A percentile compares a stretch with the other conserved stretches of the same genome.
Conservation (phyloP, 1,140 invertebrate species). For the Epicauta chinensis region DNA sequence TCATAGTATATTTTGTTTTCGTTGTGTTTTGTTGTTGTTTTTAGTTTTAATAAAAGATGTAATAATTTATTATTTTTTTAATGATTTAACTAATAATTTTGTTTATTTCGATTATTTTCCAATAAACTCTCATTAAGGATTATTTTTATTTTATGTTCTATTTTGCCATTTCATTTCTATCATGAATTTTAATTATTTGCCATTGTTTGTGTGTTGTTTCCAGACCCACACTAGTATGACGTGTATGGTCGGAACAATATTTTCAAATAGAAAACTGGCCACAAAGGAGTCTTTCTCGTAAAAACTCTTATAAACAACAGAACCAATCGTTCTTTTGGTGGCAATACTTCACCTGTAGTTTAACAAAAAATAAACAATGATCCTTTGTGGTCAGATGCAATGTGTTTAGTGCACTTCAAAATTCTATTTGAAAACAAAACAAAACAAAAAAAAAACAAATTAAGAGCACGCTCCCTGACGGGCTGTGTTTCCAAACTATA, state of each 20-base stretch:
- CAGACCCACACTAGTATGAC: constrained; percentile 33
- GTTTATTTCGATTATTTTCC: background rate
- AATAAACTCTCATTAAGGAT: background rate
- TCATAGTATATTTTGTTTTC: background rate
- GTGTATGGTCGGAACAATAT: constrained; percentile 34
- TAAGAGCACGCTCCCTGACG: constrained; percentile 33
- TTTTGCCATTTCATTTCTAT: background rate
- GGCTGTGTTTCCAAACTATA: constrained; percentile 47
- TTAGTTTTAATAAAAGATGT: background rate
- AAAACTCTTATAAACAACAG: background rate
- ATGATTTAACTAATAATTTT: too few species aligned
- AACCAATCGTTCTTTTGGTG: background rate
- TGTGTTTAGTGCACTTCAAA: constrained; percentile 26
- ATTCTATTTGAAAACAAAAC: constrained; percentile 1
- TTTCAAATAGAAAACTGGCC: constrained; percentile 20
- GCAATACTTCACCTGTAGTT: too few species aligned
- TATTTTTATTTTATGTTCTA: background rate
- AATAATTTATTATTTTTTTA: too few species aligned
- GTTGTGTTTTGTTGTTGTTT: constrained; percentile 6
- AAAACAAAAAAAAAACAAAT: background rate
- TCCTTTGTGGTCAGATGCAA: constrained; percentile 26
- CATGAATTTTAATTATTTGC: constrained; percentile 20
- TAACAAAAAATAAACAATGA: background rate
- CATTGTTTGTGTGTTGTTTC: constrained; percentile 32
- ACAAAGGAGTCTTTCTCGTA: constrained; percentile 9